Evolutionary conservation across 2,113 vertebrate genomes (phyloP).

Genomic region (Bolborhynchus lineola): DNA sequence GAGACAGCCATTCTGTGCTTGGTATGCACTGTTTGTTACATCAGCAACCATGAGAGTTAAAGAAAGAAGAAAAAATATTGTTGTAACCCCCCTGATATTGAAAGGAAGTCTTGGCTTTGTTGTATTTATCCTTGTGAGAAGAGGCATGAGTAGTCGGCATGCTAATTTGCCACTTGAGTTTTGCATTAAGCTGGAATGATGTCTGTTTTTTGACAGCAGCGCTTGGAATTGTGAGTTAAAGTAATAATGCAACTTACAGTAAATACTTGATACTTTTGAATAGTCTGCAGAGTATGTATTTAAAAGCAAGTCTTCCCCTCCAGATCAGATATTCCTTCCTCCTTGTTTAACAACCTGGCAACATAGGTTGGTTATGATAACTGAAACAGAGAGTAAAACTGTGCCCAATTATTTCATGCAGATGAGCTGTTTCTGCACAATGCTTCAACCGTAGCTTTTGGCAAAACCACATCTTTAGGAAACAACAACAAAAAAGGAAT

Average conservation of each 20-base stretch:
- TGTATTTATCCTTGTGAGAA: background rate
- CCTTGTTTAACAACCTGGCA: background rate
- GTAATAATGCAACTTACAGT: background rate
- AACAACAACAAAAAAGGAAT: background rate
- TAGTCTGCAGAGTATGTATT: background rate
- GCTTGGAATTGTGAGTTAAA: background rate
- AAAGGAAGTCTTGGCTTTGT: background rate
- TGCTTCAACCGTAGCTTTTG: background rate
- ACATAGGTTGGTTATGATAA: background rate
- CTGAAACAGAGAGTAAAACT: background rate
- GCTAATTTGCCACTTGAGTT: background rate
- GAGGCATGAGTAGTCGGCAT: background rate
- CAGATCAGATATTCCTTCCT: background rate
- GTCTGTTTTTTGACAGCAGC: background rate
- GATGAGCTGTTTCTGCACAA: background rate
- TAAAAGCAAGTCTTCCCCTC: background rate
- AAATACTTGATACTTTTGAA: background rate
- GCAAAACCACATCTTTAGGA: background rate
- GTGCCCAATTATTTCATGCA: background rate
- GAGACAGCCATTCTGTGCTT: conserved; percentile 77
- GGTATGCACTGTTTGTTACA: conserved; percentile 73
- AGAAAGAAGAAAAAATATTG: background rate
- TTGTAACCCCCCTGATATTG: background rate
- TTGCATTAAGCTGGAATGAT: background rate
- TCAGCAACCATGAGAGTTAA: conserved; percentile 60